Evolutionary conservation across 2,797 vertebrate genomes (phyloP).

Genomic region (Neopelma chrysocephalum): DNA sequence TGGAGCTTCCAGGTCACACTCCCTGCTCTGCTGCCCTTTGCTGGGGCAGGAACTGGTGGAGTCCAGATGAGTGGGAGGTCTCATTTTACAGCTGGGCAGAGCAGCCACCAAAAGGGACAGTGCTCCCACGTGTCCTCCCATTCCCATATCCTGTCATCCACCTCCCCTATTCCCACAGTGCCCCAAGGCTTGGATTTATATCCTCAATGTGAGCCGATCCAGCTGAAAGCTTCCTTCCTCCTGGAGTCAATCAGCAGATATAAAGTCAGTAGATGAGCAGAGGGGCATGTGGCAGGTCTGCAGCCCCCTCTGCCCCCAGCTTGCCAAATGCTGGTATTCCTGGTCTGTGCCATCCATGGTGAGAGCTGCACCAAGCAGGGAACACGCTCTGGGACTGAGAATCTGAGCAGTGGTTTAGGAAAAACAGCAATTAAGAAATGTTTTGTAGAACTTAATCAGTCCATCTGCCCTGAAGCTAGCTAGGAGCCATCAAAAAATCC

Average conservation of each 20-base stretch:
- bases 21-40: background rate
- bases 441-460: background rate
- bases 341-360: rapidly evolving
- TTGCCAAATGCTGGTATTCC: background rate
- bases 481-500: background rate
- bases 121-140: rapidly evolving
- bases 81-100: background rate
- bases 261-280: background rate
- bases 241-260: background rate
- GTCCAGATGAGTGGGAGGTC: background rate
- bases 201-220: background rate
- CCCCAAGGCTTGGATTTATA: background rate
- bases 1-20: background rate
- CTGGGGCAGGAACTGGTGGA: background rate
- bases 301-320: background rate
- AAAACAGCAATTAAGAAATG: background rate
- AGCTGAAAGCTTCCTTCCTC: background rate
- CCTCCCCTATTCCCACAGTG: background rate
- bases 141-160: background rate
- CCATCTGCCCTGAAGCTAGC: background rate
- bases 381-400: background rate
- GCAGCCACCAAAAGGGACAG: background rate
- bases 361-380: background rate
- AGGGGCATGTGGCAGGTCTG: background rate
- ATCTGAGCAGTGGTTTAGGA: background rate